Percentiles rank a stretch among this genome's conserved stretches.
phyloP scores from a whole-genome alignment of 2,888 invertebrate genomes.

The Zaprionus lineosus region DNA sequence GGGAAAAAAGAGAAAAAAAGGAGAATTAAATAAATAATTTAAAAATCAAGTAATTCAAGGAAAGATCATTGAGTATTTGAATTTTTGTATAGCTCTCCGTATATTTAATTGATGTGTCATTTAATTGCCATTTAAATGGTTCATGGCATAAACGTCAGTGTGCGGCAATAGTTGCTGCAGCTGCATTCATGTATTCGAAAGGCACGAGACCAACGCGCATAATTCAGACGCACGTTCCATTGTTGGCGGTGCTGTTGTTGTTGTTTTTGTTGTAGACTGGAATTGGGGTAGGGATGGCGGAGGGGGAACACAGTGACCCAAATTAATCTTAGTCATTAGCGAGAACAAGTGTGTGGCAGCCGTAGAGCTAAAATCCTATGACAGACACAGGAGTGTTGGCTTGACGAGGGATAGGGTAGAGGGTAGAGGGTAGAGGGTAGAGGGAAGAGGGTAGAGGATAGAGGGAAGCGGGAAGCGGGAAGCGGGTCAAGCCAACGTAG shows the following conservation, averaged over 20 bases:
- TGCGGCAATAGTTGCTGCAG: slow-evolving; percentile 10
- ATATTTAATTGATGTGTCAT: neutral
- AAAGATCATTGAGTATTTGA: too few species aligned
- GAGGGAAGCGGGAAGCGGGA: too few species aligned
- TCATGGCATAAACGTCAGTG: slow-evolving; percentile 7
- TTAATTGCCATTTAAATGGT: too few species aligned
- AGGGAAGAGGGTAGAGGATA: too few species aligned
- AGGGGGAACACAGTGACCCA: slow-evolving; percentile 69
- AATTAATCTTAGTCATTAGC: slow-evolving; percentile 79
- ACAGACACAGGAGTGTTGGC: too few species aligned
- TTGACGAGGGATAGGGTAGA: too few species aligned
- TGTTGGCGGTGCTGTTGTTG: neutral
- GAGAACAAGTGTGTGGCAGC: slow-evolving; percentile 56
- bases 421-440: too few species aligned
- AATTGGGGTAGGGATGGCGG: neutral
- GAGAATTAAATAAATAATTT: too few species aligned
- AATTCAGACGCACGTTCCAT: slow-evolving; percentile 39
- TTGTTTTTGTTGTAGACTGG: neutral
- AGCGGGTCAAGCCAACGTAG: slow-evolving; percentile 24
- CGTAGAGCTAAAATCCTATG: slow-evolving; percentile 34
- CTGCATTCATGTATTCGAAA: slow-evolving; percentile 36
- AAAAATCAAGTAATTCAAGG: too few species aligned
- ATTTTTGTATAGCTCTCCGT: too few species aligned
- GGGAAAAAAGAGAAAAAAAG: too few species aligned
- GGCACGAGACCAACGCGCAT: slow-evolving; percentile 46